Conservation (phyloP, 2,888 invertebrate genomes). For the Tubulanus polymorphus region DNA sequence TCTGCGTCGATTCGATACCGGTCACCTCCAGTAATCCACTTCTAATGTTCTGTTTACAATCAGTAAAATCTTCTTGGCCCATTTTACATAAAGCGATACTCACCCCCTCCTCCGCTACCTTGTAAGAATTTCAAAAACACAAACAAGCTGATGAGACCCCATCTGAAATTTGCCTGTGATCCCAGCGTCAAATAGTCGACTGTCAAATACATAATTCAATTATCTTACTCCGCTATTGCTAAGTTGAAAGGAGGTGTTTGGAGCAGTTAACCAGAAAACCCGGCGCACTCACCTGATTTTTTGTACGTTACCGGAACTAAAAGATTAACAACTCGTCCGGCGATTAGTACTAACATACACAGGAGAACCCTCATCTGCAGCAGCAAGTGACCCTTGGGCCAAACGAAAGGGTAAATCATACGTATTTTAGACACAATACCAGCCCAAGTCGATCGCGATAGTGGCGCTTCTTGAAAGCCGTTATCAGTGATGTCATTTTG, state of each 20-base stretch:
- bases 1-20: too few relatives aligned
- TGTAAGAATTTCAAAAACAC: constrained; percentile 87
- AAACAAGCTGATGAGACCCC: constrained; percentile 85
- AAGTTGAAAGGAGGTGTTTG: too few relatives aligned
- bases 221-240: too few relatives aligned
- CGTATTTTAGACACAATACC: constrained; percentile 71
- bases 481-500: too few relatives aligned
- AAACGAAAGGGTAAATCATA: constrained; percentile 82
- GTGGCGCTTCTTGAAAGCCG: too few relatives aligned
- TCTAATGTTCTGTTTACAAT: too few relatives aligned
- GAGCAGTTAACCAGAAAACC: too few relatives aligned
- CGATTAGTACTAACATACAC: constrained; percentile 72
- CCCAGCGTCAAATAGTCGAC: too few relatives aligned
- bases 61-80: too few relatives aligned
- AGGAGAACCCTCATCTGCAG: constrained; percentile 76
- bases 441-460: constrained; percentile 50
- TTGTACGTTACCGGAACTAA: constrained; percentile 91
- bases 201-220: too few relatives aligned
- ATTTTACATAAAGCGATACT: constrained; percentile 3
- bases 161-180: constrained; percentile 77
- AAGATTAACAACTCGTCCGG: constrained; percentile 82
- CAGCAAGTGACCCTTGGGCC: constrained; percentile 77
- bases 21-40: too few relatives aligned
- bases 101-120: constrained; percentile 75
- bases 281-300: constrained; percentile 69